These are phyloP conservation scores for Volucella inflata DNA, from an alignment of 2,888 invertebrate genomes.

Conservation along the genomic window DNA sequence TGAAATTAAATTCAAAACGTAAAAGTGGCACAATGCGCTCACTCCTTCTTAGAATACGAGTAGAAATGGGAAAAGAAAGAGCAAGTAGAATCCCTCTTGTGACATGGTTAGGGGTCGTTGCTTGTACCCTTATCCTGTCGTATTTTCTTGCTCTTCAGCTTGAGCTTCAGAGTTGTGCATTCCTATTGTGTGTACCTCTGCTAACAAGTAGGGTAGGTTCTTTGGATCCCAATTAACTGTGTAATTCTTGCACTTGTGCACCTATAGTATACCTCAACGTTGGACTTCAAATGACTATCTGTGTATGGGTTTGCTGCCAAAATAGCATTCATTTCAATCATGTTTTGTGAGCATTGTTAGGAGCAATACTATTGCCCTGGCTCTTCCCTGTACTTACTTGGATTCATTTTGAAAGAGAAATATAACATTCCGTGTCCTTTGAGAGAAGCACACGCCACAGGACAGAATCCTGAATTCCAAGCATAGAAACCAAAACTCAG, in stretches of 20 bases:
- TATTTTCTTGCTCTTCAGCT: slow-evolving; percentile 24
- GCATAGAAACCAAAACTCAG: too few species aligned
- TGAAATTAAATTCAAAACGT: slow-evolving; percentile 62
- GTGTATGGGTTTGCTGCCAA: slow-evolving; percentile 46
- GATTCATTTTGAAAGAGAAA: slow-evolving; percentile 30
- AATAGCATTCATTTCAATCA: slow-evolving; percentile 70
- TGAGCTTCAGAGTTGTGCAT: slow-evolving; percentile 33
- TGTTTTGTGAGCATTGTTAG: slow-evolving; percentile 57
- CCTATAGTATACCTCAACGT: slow-evolving; percentile 5
- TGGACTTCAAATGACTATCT: slow-evolving; percentile 1
- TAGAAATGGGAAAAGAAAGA: slow-evolving; percentile 12
- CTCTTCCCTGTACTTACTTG: neutral
- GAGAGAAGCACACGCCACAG: neutral
- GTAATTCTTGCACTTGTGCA: slow-evolving; percentile 62
- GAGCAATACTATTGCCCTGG: slow-evolving; percentile 13
- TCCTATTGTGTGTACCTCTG: slow-evolving; percentile 41
- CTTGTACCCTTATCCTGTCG: slow-evolving; percentile 53
- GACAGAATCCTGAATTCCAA: too few species aligned
- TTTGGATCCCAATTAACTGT: slow-evolving; percentile 68
- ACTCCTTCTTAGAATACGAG: slow-evolving; percentile 17
- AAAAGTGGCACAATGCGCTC: slow-evolving; percentile 67
- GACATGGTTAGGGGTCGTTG: slow-evolving; percentile 67
- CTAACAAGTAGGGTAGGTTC: slow-evolving; percentile 45
- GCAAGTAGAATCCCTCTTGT: slow-evolving; percentile 41
- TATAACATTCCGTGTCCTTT: slow-evolving; percentile 44